Evolutionary conservation across 2,797 vertebrate species (phyloP).

Genomic region (Petrocephalus schoutedeni): DNA sequence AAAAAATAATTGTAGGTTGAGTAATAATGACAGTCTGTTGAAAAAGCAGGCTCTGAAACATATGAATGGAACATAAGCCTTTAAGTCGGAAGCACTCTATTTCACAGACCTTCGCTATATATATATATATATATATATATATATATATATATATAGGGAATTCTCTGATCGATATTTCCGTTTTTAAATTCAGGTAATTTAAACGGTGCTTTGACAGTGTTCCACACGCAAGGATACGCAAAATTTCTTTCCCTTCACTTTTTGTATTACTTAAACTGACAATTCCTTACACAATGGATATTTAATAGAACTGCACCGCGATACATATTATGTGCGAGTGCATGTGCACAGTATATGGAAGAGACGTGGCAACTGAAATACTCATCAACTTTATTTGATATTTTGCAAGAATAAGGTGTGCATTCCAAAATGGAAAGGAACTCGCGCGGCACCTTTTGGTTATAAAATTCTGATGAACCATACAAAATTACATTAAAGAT

Average conservation of each 20-base stretch:
- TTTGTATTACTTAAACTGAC: not conserved
- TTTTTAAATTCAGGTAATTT: not conserved
- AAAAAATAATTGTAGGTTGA: not conserved
- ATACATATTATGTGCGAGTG: not conserved
- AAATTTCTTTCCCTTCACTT: not conserved
- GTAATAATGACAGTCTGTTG: not conserved
- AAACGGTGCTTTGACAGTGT: not conserved
- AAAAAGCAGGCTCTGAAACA: not conserved
- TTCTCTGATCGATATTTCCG: not conserved
- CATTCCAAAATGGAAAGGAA: not conserved
- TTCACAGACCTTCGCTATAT: not conserved
- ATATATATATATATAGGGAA: not conserved
- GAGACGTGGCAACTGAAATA: not conserved
- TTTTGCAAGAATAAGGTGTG: not conserved
- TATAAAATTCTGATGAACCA: not conserved
- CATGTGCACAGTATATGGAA: not conserved
- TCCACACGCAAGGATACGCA: not conserved
- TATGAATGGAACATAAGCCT: not conserved
- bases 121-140: not conserved
- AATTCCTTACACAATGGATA: not conserved
- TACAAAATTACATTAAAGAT: not conserved
- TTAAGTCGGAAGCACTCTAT: not conserved
- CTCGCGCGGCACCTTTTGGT: not conserved
- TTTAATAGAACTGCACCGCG: not conserved
- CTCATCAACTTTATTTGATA: conserved; percentile 11